Percentiles rank a stretch among this genome's conserved stretches.
Conservation (phyloP, 2,113 vertebrate species). For the Candoia aspera region DNA sequence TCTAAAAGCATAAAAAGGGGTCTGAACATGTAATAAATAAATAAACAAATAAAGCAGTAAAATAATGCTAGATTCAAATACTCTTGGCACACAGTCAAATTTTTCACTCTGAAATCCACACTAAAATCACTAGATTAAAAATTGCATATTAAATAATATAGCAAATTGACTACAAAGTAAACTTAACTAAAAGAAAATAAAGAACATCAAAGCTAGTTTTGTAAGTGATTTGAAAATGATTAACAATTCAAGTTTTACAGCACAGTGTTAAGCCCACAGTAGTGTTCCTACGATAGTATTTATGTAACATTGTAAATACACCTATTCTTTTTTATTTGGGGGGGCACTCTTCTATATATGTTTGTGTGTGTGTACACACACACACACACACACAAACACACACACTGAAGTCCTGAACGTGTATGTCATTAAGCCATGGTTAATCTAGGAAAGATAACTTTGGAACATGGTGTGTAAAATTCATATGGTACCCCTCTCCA, state of each 20-base stretch:
- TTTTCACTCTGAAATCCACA: neutral
- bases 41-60: no score
- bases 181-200: neutral
- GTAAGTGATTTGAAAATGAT: neutral
- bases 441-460: neutral
- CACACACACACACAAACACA: no score
- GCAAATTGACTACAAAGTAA: neutral
- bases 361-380: neutral
- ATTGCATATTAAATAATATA: neutral
- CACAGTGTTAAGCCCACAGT: neutral
- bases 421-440: neutral
- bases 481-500: neutral
- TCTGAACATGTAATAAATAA: neutral
- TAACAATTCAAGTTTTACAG: neutral
- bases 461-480: neutral
- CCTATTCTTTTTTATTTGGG: neutral
- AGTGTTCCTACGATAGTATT: neutral
- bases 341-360: neutral
- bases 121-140: neutral
- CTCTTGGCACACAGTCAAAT: neutral
- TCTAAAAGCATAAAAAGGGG: neutral
- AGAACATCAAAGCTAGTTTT: neutral
- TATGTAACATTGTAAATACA: neutral
- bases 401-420: neutral
- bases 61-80: neutral